Evolutionary conservation across 2,888 invertebrate genomes (phyloP), one percentile per base, ranked within the genome.

Genomic region (Pandemis corylana): DNA sequence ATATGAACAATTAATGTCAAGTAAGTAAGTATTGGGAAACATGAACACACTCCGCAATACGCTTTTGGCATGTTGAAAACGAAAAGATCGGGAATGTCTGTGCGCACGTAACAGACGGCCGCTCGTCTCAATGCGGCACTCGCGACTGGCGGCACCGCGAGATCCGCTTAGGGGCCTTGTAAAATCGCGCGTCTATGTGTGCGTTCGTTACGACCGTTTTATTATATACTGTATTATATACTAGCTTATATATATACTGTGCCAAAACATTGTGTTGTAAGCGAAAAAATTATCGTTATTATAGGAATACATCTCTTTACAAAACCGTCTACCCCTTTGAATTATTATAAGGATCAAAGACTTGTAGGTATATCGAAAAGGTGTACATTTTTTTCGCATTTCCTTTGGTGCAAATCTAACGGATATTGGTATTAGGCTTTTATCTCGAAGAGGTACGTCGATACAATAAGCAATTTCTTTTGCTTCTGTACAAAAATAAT

Each of bases 341-440:
- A 36, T 36, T 64, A 61, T 36, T 66, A 70, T 62, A 56, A 53
- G 28, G 66, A 75, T 75, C 75, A 75, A 75, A 71, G 70, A 42
- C 53, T 66, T 20, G 51, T 36, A 36, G 28, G 28, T 44, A 56
- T n/a, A 36, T 20, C n/a, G 59, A 15, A 61, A 51, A 46, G 44
- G 61, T 75, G 44, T 75, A 74, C 59, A 63, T 71, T 56, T 72
- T 76, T 71, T 67, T 76, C 80, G 77, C 76, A 81, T 85, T 85
- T 83, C 82, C 83, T 81, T 80, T 80, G 76, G 72, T 77, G 75
- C 68, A 78, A 84, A 85, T 83, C 78, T 81, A 82, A 78, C 80
- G 84, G 85, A 87, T 86, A 88, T 87, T 84, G 83, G 80, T 80
- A 64, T 69, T 51, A 79, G 75, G 78, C 83, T 83, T 85, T 84